phyloP scores from a whole-genome alignment of 2,113 vertebrate species.

The Heptranchias perlo region DNA sequence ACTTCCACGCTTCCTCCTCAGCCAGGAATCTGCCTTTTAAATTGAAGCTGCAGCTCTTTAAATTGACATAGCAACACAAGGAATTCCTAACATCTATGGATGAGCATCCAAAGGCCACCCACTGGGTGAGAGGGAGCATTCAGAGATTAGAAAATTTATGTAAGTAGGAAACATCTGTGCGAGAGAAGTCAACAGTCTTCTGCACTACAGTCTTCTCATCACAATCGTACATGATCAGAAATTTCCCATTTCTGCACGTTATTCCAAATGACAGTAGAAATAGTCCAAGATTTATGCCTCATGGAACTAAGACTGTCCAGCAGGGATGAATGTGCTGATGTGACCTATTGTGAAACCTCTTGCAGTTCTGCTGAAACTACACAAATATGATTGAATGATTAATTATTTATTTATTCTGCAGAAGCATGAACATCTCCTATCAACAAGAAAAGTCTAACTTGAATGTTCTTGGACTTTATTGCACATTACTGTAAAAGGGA shows the following conservation, averaged over 20 bases:
- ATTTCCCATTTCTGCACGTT: not conserved
- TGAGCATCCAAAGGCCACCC: not conserved
- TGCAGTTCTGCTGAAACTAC: not conserved
- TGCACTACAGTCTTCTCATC: not conserved
- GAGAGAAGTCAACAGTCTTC: not conserved
- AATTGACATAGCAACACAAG: slow-evolving; percentile 1
- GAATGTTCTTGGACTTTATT: not conserved
- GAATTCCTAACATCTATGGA: slow-evolving; percentile 9
- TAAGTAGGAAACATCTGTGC: slow-evolving; percentile 24
- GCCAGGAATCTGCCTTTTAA: not conserved
- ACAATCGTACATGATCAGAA: not conserved
- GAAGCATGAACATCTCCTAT: not conserved
- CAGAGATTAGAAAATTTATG: not conserved
- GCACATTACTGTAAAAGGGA: not conserved
- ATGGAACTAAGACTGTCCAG: not conserved
- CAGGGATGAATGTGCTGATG: not conserved
- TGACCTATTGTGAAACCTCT: not conserved
- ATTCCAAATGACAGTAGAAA: not conserved
- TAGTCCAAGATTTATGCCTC: not conserved
- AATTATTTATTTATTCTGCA: not conserved
- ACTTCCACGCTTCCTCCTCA: not conserved
- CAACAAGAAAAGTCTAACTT: not conserved
- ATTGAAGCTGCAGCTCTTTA: not conserved
- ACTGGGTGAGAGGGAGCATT: not conserved
- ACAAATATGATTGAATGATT: not conserved